These are phyloP conservation scores for Strix aluco DNA, from an alignment of 2,113 vertebrate genomes.

Conservation along the genomic window DNA sequence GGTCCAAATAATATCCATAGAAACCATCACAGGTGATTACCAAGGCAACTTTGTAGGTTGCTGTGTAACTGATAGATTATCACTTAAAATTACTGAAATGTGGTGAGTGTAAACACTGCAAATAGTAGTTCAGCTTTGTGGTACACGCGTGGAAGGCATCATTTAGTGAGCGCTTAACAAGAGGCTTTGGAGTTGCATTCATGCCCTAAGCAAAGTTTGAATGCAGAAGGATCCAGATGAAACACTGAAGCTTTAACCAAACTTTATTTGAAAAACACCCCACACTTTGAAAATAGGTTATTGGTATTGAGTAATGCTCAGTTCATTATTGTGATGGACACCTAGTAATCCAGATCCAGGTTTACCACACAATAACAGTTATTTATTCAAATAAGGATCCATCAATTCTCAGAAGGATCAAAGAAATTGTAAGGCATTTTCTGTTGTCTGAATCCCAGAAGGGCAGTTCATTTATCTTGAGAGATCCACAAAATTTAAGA, in stretches of 20 bases:
- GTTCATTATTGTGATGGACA: neutral
- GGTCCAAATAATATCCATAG: neutral
- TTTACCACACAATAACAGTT: neutral
- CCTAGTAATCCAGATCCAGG: neutral
- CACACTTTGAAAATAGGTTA: neutral
- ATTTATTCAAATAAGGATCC: neutral
- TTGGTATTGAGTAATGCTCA: neutral
- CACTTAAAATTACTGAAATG: neutral
- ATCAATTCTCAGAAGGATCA: neutral
- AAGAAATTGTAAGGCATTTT: neutral
- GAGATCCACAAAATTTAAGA: neutral
- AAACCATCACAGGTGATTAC: neutral
- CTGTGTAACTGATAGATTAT: neutral
- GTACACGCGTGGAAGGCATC: neutral
- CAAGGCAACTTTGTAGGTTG: neutral
- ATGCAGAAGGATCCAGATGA: neutral
- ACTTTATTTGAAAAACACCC: neutral
- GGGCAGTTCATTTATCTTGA: neutral
- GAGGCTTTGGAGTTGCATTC: neutral
- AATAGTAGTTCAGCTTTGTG: neutral
- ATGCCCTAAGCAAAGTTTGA: neutral
- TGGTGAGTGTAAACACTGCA: neutral
- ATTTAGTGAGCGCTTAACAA: neutral
- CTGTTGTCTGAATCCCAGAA: neutral
- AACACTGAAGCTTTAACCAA: neutral